A percentile compares a stretch with the other conserved stretches of the same genome.
Conservation (phyloP, 2,888 invertebrate genomes). For the Ptilodon capucinus region DNA sequence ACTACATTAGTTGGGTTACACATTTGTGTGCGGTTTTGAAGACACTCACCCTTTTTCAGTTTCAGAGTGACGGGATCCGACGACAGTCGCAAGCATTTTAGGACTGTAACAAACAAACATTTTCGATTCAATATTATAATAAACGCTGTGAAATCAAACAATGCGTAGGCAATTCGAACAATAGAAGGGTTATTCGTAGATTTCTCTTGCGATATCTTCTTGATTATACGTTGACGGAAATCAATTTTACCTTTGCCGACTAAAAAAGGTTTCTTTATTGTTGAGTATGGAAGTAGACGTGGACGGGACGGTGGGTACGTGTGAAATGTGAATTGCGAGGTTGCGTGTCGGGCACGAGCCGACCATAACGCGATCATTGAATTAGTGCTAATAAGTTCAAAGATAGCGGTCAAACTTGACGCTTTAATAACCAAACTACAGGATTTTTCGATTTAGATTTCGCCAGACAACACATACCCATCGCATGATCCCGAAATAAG, state of each 20-base stretch:
- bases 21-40: too few relatives aligned
- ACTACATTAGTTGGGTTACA: too few relatives aligned
- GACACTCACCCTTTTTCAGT: constrained; percentile 93
- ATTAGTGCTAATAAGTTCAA: constrained; percentile 65
- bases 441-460: too few relatives aligned
- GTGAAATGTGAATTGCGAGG: constrained; percentile 62
- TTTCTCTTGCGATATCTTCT: constrained; percentile 41
- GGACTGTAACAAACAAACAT: constrained; percentile 85
- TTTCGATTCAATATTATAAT: constrained; percentile 30
- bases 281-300: constrained; percentile 25
- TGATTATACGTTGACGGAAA: constrained; percentile 41
- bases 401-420: constrained; percentile 52
- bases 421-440: constrained; percentile 42
- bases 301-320: constrained; percentile 40
- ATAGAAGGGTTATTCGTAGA: constrained; percentile 38
- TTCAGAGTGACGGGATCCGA: constrained; percentile 95
- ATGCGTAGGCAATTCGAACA: constrained; percentile 26
- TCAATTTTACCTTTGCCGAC: constrained; percentile 39
- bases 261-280: constrained; percentile 39
- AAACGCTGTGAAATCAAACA: constrained; percentile 28
- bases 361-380: constrained; percentile 67
- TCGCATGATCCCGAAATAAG: too few relatives aligned
- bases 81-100: constrained; percentile 96
- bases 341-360: constrained; percentile 58
- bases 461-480: too few relatives aligned